Percentiles rank a stretch among this genome's conserved stretches.
These are phyloP conservation scores for Vireo griseus DNA, from an alignment of 2,797 vertebrate species.

Conservation along the genomic window DNA sequence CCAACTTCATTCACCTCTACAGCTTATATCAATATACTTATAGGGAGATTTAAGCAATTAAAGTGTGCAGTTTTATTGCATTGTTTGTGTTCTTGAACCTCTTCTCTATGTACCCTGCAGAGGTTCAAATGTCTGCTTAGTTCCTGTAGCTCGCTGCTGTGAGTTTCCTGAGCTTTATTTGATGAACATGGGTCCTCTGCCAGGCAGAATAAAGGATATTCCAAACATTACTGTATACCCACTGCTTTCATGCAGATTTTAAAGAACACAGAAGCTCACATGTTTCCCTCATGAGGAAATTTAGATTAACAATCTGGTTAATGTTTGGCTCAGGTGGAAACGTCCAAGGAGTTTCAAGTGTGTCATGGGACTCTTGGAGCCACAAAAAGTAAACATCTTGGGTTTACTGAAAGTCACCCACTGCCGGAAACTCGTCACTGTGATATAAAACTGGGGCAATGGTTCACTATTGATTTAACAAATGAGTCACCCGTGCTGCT, in stretches of 20 bases:
- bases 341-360: background rate
- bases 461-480: background rate
- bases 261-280: background rate
- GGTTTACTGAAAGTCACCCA: background rate
- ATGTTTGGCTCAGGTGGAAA: background rate
- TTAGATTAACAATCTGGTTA: background rate
- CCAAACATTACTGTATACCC: background rate
- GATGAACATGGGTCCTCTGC: background rate
- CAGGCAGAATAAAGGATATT: background rate
- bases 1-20: background rate
- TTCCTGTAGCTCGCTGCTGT: background rate
- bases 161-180: background rate
- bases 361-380: background rate
- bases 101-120: background rate
- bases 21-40: background rate
- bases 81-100: background rate
- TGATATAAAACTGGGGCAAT: background rate
- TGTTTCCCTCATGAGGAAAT: background rate
- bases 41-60: background rate
- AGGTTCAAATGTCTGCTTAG: background rate
- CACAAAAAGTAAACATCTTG: background rate
- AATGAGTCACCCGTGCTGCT: background rate
- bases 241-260: background rate
- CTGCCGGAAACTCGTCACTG: background rate
- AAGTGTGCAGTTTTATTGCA: background rate